Base-by-base conservation (phyloP, 2,888 invertebrate genomes). In the Athalia rosae region DNA sequence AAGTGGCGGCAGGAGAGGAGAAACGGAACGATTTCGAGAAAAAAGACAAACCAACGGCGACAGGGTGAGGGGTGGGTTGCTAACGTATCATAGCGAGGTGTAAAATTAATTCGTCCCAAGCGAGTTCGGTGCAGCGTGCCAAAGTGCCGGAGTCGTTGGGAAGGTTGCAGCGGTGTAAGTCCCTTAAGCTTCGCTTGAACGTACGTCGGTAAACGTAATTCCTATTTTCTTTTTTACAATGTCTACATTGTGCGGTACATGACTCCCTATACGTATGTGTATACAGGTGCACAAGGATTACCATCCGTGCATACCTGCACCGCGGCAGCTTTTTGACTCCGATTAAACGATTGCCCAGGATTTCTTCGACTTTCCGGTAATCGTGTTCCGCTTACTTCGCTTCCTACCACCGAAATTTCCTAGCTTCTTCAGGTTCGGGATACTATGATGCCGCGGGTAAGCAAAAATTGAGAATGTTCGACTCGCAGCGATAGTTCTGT, bases 71-170 rank as follows among this genome's bases (percentile, higher is more conserved):
- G 56, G 53, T 41, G n/a, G 48, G 47, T 53, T 9, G 28, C 15
- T 66, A 15, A 11, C 11, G 6, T n/a, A 9, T 43, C 28, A 53
- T 53, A 53, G 53, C 41, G n/a, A 50, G 67, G 50, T 67, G 67
- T 43, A 45, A 71, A 71, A 71, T 71, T 71, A 71, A 71, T 71
- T 71, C 71, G 58, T 71, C 28, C 71, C 58, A 45, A 43, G 43
- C 28, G 28, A 28, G 28, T 28, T 28, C 28, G 28, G 28, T 28
- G 56, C 61, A 11, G 61, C 53, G 61, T n/a, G 8, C 15, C 8
- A 6, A 8, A 43, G 43, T 8, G 6, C 28, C 4, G 41, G 71
- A 45, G 58, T 58, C 13, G 58, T 71, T 71, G 71, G 45, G 71
- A 71, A 45, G n/a, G 2, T n/a, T 53, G 53, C 53, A 53, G 71